Evolutionary conservation across 2,797 vertebrate species (phyloP), one percentile per base, ranked within the genome.

Genomic region (Myotis vivesi): DNA sequence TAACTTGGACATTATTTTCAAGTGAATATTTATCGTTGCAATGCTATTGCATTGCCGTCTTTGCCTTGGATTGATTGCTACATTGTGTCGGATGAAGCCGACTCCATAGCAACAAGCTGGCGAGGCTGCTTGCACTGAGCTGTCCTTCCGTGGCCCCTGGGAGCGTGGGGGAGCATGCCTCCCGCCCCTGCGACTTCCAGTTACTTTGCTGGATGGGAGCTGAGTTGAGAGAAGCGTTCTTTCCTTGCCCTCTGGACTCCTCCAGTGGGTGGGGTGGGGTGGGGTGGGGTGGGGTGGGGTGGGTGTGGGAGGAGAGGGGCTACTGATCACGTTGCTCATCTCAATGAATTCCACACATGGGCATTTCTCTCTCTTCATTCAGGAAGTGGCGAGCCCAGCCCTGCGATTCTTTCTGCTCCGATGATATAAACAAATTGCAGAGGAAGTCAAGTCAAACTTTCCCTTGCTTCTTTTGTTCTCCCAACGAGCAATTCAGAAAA

Each of bases 401-500:
- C 96, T 23, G 94, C 96, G 92, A 96, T 88, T 77, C 97, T 97
- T 97, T 98, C 97, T 97, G 96, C 97, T 97, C 97, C 57, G 49
- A 1, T 73, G 95, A 89, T 28, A 95, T 89, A 97, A 97, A 94
- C 97, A 97, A 96, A 96, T 94, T 66, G 96, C 95, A 44, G 94
- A 97, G 96, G 96, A 97, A 98, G 96, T 96, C 95, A 77, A 96
- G 80, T 87, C 97, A 94, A 84, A 96, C 96, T 91, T 96, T 96
- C 97, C 57, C 88, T 95, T 75, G 82, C 93, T 96, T 94, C 86
- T 93, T 97, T 94, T 91, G 92, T 87, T 13, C 94, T 94, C 89
- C 86, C 25, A 1, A 0, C 30, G 15, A 94, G 33, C 92, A 53
- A 89, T 41, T 79, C 89, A 51, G 93, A 96, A 82, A 95, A 85